These are phyloP conservation scores for Drosophila percnosoma DNA, from an alignment of 2,888 invertebrate genomes.

Conservation along the genomic window DNA sequence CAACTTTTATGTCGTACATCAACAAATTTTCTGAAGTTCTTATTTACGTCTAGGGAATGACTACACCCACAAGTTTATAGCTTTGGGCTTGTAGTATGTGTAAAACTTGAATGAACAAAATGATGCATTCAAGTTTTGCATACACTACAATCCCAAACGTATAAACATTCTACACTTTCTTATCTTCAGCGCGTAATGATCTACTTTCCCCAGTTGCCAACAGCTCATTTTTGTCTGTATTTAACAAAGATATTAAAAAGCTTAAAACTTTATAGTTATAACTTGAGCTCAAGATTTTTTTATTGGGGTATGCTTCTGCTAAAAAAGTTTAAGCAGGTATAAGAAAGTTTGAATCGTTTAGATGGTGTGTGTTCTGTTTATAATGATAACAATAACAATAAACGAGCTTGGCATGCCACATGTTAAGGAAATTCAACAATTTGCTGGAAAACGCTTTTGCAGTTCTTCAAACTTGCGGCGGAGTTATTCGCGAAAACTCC, in stretches of 20 bases:
- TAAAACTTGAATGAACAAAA: background rate
- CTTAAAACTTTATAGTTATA: too few relatives aligned
- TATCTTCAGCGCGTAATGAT: too few relatives aligned
- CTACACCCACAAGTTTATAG: background rate
- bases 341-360: background rate
- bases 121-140: background rate
- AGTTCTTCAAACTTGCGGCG: conserved; percentile 93
- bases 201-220: too few relatives aligned
- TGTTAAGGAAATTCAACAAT: background rate
- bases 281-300: too few relatives aligned
- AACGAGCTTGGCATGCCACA: background rate
- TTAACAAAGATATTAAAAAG: too few relatives aligned
- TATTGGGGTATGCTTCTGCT: too few relatives aligned
- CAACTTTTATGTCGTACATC: background rate
- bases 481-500: conserved; percentile 91
- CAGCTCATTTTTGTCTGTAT: too few relatives aligned
- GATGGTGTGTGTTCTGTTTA: background rate
- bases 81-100: background rate
- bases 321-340: too few relatives aligned
- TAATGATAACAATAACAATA: background rate
- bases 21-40: background rate
- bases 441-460: background rate
- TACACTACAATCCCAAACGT: too few relatives aligned
- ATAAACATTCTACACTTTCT: too few relatives aligned
- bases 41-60: background rate